Evolutionary conservation across 2,113 vertebrate genomes (phyloP), one percentile per base, ranked within the genome.

Genomic region (Prunella himalayana): DNA sequence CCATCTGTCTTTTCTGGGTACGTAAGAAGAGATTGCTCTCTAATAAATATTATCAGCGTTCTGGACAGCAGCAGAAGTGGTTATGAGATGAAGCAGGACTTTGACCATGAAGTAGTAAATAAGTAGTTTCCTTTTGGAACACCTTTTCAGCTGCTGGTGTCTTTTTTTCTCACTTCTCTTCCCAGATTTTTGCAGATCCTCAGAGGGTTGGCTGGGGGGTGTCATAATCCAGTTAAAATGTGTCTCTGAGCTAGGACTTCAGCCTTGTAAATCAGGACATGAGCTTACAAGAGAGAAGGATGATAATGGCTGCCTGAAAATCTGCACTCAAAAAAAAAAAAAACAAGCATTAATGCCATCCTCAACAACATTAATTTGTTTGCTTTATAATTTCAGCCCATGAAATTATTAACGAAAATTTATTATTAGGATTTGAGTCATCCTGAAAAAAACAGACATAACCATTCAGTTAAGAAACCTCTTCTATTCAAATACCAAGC

Each of bases 1-100:
- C 95, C 95, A 97, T 95, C 94, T 96, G 92, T 95, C 90, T 93
- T 94, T 90, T 83, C 80, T 83, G 64, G 31, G 54, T 79, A 39
- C 15, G 6, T 82, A 66, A 85, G 80, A 81, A 66, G 77, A 82
- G 28, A 60, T 69, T 79, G 37, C n/a, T 87, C n/a, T 87, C 70
- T 77, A 64, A 61, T 68, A 71, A 93, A 91, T 65, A 39, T 19
- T 89, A 31, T 22, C 51, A 4, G 30, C 54, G 63, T 35, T 85
- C 31, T 33, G 70, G 53, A 41, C 31, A 85, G 47, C 19, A 37
- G 14, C 15, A 33, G 24, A n/a, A 59, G 23, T 39, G 33, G 53
- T 80, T 89, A 39, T 45, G 70, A 89, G 63, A 53, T 27, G n/a
- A 45, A 86, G 45, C 0, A 0, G 31, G 53, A 22, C 73, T 82